A percentile compares a stretch with the other conserved stretches of the same genome.
Conservation (phyloP, 2,888 invertebrate species). For the Antheraea assamensis region DNA sequence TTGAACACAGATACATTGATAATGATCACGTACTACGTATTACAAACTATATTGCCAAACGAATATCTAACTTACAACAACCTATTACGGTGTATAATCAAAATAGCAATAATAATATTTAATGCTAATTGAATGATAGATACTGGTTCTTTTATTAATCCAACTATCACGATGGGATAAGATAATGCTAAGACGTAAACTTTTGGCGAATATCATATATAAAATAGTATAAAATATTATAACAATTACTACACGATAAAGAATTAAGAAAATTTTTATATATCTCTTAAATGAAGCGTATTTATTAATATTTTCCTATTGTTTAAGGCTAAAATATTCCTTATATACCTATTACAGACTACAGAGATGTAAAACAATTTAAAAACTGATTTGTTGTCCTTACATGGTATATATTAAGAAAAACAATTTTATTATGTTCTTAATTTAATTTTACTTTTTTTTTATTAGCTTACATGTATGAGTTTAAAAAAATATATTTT, state of each 20-base stretch:
- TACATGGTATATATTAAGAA: too few species aligned
- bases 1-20: slow-evolving; percentile 8
- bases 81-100: neutral
- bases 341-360: too few species aligned
- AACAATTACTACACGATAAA: neutral
- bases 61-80: neutral
- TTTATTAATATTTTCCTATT: too few species aligned
- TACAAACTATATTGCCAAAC: neutral
- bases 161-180: neutral
- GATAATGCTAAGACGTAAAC: neutral
- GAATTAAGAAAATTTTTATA: neutral
- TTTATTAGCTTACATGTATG: too few species aligned
- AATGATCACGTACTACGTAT: neutral
- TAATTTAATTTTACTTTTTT: too few species aligned
- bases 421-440: too few species aligned
- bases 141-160: neutral
- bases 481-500: too few species aligned
- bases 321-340: too few species aligned
- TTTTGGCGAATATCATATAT: neutral
- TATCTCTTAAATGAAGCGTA: too few species aligned
- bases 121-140: slow-evolving; percentile 10
- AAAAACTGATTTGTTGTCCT: too few species aligned
- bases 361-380: too few species aligned
- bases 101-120: neutral
- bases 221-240: neutral